Evolutionary conservation across 1,140 invertebrate genomes (phyloP).

Genomic region (Anastrepha obliqua): DNA sequence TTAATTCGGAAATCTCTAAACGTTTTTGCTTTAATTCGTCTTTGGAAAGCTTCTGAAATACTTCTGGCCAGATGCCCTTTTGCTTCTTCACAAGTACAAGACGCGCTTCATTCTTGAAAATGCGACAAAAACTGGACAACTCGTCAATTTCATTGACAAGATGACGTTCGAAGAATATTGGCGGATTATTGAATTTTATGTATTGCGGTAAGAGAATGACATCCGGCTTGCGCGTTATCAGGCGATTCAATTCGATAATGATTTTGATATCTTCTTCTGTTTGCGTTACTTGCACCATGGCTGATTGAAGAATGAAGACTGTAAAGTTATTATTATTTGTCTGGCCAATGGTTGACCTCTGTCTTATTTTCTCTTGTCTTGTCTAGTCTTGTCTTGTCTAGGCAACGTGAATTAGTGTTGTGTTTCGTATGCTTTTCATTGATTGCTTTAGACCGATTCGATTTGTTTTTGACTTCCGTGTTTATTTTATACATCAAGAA

Average conservation of each 20-base stretch:
- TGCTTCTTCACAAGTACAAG: constrained; percentile 69
- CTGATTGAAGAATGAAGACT: background rate
- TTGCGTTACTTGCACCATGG: constrained; percentile 71
- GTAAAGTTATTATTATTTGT: background rate
- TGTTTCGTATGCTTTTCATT: constrained; percentile 18
- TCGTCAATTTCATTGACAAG: constrained; percentile 69
- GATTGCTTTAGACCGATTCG: constrained; percentile 14
- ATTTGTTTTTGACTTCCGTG: constrained; percentile 51
- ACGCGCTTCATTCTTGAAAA: constrained; percentile 72
- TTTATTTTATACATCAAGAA: constrained; percentile 39
- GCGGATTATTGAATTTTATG: constrained; percentile 71
- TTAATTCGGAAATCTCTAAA: constrained; percentile 67
- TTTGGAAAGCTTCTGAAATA: constrained; percentile 68
- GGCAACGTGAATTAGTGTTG: background rate
- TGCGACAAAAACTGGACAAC: constrained; percentile 71
- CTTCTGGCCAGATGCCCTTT: constrained; percentile 70
- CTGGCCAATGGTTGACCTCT: constrained; percentile 20
- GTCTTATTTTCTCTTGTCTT: background rate
- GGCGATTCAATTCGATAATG: constrained; percentile 69
- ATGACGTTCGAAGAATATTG: constrained; percentile 72
- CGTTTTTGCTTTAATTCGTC: constrained; percentile 67
- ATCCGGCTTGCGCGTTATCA: constrained; percentile 71
- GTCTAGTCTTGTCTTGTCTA: background rate
- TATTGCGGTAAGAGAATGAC: constrained; percentile 69
- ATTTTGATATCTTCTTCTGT: constrained; percentile 73